A percentile compares a stretch with the other conserved stretches of the same genome.
Conservation (phyloP, 2,888 invertebrate genomes). For the Drosophila nr. perissopoda region DNA sequence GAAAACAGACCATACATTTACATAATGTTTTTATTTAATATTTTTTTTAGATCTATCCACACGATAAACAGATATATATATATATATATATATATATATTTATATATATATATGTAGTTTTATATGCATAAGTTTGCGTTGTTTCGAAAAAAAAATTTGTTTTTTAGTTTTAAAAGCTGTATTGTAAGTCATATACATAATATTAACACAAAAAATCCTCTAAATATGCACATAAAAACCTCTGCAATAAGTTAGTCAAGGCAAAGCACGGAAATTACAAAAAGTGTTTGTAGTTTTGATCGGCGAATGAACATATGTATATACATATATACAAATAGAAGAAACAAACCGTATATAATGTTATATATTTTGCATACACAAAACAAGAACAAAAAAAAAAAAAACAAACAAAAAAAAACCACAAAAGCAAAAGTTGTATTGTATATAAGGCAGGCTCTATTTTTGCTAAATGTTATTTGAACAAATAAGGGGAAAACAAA, state of each 20-base stretch:
- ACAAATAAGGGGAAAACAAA: conserved; percentile 75
- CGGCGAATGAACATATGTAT: conserved; percentile 47
- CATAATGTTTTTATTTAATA: conserved; percentile 52
- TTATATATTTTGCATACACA: conserved; percentile 72
- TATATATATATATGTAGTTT: conserved; percentile 64
- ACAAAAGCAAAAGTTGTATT: conserved; percentile 70
- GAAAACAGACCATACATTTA: conserved; percentile 60
- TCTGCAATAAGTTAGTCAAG: conserved; percentile 79
- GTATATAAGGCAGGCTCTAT: conserved; percentile 78
- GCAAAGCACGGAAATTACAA: conserved; percentile 54
- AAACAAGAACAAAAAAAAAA: conserved; percentile 35
- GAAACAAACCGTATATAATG: conserved; percentile 52
- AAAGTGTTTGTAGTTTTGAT: conserved; percentile 63
- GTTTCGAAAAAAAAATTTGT: conserved; percentile 73
- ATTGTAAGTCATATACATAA: conserved; percentile 61
- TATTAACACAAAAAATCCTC: conserved; percentile 54
- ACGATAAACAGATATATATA: conserved; percentile 61
- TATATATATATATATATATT: conserved; percentile 51
- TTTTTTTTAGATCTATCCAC: conserved; percentile 53
- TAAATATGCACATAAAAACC: conserved; percentile 69
- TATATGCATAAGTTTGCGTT: conserved; percentile 67
- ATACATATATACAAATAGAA: conserved; percentile 53
- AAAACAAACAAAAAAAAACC: conserved; percentile 30
- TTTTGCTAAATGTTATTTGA: conserved; percentile 82
- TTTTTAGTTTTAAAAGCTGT: conserved; percentile 75